Conservation (phyloP, 2,797 vertebrate genomes). For the Lagodon rhomboides region DNA sequence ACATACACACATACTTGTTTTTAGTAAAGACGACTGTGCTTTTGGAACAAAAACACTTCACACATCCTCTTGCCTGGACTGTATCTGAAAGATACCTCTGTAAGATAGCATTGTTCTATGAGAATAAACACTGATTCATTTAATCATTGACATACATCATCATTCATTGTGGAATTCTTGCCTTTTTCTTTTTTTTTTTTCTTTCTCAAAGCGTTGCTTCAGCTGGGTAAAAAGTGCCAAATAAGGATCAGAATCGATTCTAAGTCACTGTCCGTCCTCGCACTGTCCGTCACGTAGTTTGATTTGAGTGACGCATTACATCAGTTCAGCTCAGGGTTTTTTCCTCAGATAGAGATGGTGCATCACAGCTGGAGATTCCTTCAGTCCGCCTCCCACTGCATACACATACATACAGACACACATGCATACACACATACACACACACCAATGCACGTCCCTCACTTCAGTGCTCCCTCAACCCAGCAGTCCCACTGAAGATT, state of each 20-base stretch:
- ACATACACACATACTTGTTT: conserved; percentile 40
- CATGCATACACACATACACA: conserved; percentile 29
- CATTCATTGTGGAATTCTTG: conserved; percentile 27
- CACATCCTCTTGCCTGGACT: conserved; percentile 49
- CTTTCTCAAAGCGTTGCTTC: conserved; percentile 31
- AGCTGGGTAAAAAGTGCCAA: conserved; percentile 61
- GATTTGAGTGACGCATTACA: conserved; percentile 46
- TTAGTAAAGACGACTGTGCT: conserved; percentile 75
- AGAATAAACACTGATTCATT: conserved; percentile 82
- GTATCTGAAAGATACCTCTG: conserved; percentile 60
- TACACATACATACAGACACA: conserved; percentile 14
- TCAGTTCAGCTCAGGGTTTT: conserved; percentile 46
- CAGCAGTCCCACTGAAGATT: conserved; percentile 62
- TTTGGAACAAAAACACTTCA: conserved; percentile 67
- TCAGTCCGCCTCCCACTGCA: conserved; percentile 32
- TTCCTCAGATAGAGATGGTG: conserved; percentile 51
- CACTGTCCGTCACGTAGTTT: conserved; percentile 28
- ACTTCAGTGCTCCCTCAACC: conserved; percentile 29
- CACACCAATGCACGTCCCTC: conserved; percentile 27
- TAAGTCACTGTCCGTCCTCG: conserved; percentile 22
- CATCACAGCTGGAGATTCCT: conserved; percentile 55
- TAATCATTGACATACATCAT: conserved; percentile 54
- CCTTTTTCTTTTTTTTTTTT: conserved; percentile 8
- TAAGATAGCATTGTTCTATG: conserved; percentile 78
- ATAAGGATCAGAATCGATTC: conserved; percentile 47